Percentiles rank a stretch among this genome's conserved stretches.
Evolutionary conservation across 2,888 invertebrate species (phyloP).

Genomic region (Nasonia oneida): DNA sequence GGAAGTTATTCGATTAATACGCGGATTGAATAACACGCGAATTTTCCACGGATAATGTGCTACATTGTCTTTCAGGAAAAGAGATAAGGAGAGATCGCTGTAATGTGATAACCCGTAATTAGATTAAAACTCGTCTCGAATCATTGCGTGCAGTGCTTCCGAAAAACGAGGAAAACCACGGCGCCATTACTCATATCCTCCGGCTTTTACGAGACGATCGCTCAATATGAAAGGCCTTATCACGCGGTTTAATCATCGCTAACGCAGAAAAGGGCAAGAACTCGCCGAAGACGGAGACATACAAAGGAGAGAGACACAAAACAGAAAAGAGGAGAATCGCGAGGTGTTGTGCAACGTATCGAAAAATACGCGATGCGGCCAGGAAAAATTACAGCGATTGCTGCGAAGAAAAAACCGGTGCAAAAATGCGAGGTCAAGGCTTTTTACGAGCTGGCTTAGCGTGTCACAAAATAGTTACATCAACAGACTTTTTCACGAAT

Average conservation of each 20-base stretch:
- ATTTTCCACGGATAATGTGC: too few relatives aligned
- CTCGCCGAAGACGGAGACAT: neutral
- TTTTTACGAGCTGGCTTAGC: neutral
- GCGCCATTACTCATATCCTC: constrained; percentile 9
- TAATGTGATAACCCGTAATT: neutral
- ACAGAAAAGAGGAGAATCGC: neutral
- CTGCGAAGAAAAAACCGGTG: neutral
- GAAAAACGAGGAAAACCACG: neutral
- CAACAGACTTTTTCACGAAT: neutral
- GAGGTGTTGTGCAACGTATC: constrained; percentile 17
- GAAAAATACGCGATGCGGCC: neutral
- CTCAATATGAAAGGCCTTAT: neutral
- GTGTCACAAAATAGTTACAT: neutral
- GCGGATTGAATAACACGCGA: neutral
- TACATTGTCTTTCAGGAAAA: neutral
- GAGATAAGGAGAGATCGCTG: neutral
- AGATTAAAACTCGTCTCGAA: neutral
- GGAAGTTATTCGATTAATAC: neutral
- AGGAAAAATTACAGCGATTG: neutral
- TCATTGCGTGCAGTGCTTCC: neutral
- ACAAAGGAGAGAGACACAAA: neutral
- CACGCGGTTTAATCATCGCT: constrained; percentile 20
- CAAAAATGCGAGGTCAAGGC: neutral
- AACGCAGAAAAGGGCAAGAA: neutral
- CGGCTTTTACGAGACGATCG: constrained; percentile 9